Conservation (phyloP, 2,113 vertebrate species). For the Peromyscus maniculatus region DNA sequence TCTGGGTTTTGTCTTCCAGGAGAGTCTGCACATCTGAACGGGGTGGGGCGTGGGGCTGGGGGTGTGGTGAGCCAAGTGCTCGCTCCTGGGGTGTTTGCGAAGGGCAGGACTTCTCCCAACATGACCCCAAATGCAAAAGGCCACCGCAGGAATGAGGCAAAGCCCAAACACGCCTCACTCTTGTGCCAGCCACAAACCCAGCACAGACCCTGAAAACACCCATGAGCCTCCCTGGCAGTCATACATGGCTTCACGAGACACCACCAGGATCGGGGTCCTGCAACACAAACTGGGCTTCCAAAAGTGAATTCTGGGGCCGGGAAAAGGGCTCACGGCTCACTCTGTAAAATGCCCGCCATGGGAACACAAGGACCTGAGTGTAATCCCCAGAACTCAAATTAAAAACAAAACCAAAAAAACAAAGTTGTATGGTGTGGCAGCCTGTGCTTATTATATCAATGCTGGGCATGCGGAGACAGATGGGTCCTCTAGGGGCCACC, state of each 20-base stretch:
- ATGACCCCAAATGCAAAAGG: background rate
- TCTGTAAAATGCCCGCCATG: background rate
- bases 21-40: background rate
- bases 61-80: conserved; percentile 48
- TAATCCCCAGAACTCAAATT: background rate
- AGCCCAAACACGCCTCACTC: background rate
- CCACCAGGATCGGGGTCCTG: fast-evolving
- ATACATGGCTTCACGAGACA: background rate
- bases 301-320: background rate
- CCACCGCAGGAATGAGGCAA: background rate
- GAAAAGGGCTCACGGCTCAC: background rate
- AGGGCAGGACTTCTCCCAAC: conserved; percentile 16
- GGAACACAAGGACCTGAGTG: background rate
- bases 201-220: fast-evolving
- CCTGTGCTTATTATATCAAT: background rate
- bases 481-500: too few relatives aligned
- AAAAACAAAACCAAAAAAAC: background rate
- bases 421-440: background rate
- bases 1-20: conserved; percentile 28
- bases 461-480: background rate
- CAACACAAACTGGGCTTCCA: fast-evolving
- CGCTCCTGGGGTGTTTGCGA: background rate
- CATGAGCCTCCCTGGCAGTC: fast-evolving
- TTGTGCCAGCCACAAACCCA: background rate
- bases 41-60: background rate